phyloP scores from a whole-genome alignment of 30 jellyfish, hydroid and myxozoan species.

The Aurelia sp. region DNA sequence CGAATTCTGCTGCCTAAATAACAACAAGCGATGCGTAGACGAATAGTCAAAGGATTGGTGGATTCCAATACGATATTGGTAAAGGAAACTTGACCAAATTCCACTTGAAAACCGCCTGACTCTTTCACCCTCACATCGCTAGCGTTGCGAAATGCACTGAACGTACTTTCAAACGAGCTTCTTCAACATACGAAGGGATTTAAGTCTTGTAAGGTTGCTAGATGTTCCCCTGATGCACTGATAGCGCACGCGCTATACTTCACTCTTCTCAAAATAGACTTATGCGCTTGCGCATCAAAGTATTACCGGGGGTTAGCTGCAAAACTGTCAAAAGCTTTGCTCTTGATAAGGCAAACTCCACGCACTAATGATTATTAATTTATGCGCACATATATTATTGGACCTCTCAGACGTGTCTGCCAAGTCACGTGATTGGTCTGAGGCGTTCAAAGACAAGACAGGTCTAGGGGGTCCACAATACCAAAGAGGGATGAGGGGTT shows the following conservation, averaged over 20 bases:
- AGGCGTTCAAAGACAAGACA: neutral
- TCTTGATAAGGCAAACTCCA: slow-evolving; percentile 27
- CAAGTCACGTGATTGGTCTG: slow-evolving; percentile 43
- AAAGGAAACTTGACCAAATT: slow-evolving; percentile 41
- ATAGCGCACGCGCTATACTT: no score
- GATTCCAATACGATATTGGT: slow-evolving; percentile 23
- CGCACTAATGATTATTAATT: slow-evolving; percentile 63
- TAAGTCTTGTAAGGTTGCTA: no score
- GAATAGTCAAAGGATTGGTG: slow-evolving; percentile 31
- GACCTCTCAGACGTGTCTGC: slow-evolving; percentile 64
- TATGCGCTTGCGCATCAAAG: no score
- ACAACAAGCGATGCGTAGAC: neutral
- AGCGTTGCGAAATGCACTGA: slow-evolving; percentile 68
- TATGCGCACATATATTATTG: slow-evolving; percentile 61
- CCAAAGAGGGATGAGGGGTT: neutral
- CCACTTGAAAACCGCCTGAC: slow-evolving; percentile 47
- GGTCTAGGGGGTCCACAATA: slow-evolving; percentile 23
- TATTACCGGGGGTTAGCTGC: no score
- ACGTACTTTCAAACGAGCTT: slow-evolving; percentile 28
- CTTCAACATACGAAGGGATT: no score
- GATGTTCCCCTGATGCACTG: no score
- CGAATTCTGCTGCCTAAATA: neutral
- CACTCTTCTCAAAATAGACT: neutral
- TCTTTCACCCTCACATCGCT: slow-evolving; percentile 41
- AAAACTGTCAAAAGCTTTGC: no score